Base-by-base conservation (phyloP, 2,113 vertebrate genomes). In the Patagioenas fasciata region DNA sequence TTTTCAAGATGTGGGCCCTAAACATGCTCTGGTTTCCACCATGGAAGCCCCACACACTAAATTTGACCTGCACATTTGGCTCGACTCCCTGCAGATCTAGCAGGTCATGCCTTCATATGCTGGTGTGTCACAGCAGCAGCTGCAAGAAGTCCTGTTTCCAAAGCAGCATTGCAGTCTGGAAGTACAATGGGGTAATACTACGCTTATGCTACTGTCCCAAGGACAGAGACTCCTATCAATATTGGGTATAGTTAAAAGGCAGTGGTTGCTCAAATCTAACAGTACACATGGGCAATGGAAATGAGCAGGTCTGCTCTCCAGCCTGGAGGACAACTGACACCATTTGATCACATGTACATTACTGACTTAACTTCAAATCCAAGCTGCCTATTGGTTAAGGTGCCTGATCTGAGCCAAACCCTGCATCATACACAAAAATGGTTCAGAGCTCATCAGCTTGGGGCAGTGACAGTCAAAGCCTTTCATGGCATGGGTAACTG, bases 41-140 rank as follows among this genome's bases (percentile, higher is more conserved):
- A 19, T 5, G 15, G 23, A 51, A 84, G 29, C 3, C 32, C 21
- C 28, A 57, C 3, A 2, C 0, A 0, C 3, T 80, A 51, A 47
- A 57, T 58, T 26, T 75, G 79, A 9, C 15, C 31, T 2, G 6
- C 6, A 28, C 5, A 50, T 80, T 26, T 80, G 18, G 4, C n/a
- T 61, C 4, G 1, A 16, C 5, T 13, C 12, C 8, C 61, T 66
- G 29, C 6, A 53, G 53, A 2, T 61, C 15, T 26, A 48, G 53
- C 3, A 2, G 18, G 15, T 18, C 15, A 5, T 60, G 54, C 9
- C 23, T 53, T 72, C 31, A 24, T 10, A 11, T 2, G 3, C 23
- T 70, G 28, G 36, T 26, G 7, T 14, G 13, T 14, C 5, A 3
- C 54, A 85, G 66, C 34, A 83, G 24, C 20, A 54, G 23, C 29